A percentile compares a stretch with the other conserved stretches of the same genome.
Evolutionary conservation across 2,888 invertebrate species (phyloP).

Genomic region (Tridacna crocea): DNA sequence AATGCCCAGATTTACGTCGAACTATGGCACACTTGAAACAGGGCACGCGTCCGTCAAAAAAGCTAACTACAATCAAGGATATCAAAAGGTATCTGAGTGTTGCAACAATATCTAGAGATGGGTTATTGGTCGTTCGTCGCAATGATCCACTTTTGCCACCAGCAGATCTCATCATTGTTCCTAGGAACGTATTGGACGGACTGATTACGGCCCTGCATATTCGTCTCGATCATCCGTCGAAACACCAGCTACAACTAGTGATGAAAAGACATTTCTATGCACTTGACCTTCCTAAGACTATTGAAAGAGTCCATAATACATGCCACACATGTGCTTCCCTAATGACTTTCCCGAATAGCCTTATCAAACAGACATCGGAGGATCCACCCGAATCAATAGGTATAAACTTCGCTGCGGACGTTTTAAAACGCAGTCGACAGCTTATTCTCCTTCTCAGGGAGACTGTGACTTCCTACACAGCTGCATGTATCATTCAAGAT

Average conservation of each 20-base stretch:
- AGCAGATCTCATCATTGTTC: constrained; percentile 21
- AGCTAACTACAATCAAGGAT: constrained; percentile 57
- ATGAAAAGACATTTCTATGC: constrained; percentile 55
- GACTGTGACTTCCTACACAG: no score
- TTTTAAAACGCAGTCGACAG: no score
- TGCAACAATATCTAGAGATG: constrained; percentile 54
- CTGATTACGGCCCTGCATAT: constrained; percentile 24
- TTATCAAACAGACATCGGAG: constrained; percentile 53
- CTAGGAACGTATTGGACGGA: constrained; percentile 23
- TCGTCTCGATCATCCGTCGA: constrained; percentile 40
- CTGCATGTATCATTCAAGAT: no score
- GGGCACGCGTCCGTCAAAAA: constrained; percentile 65
- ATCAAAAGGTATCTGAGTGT: constrained; percentile 53
- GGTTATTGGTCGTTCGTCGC: constrained; percentile 16
- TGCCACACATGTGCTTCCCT: constrained; percentile 65
- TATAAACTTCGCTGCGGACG: neutral
- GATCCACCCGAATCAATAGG: constrained; percentile 59
- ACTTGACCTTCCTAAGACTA: constrained; percentile 29
- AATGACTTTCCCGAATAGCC: constrained; percentile 39
- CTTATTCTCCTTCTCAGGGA: no score
- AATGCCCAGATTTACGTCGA: constrained; percentile 57
- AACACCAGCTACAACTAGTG: constrained; percentile 53
- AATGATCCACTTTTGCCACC: constrained; percentile 17
- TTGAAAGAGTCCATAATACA: neutral
- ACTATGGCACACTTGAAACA: constrained; percentile 55